Percentiles rank a stretch among this genome's conserved stretches.
Conservation (phyloP, 2,797 vertebrate species). For the Oreochromis grahami region DNA sequence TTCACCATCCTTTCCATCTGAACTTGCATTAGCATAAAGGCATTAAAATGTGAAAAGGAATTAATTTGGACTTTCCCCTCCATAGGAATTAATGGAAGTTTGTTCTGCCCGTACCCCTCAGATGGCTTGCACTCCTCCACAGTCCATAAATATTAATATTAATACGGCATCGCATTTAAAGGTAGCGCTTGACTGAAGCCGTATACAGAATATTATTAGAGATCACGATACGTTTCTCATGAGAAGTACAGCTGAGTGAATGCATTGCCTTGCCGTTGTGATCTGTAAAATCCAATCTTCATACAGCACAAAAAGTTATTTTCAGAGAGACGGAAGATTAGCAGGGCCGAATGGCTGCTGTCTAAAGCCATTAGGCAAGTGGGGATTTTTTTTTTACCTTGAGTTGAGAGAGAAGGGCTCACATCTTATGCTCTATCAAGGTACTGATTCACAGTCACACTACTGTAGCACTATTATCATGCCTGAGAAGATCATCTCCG, state of each 20-base stretch:
- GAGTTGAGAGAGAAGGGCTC: constrained; percentile 65
- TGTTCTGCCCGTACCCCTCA: constrained; percentile 78
- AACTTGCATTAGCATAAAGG: constrained; percentile 81
- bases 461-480: constrained; percentile 75
- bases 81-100: constrained; percentile 87
- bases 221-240: constrained; percentile 84
- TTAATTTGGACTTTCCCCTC: constrained; percentile 86
- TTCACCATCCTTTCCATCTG: constrained; percentile 60
- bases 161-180: constrained; percentile 83
- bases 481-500: constrained; percentile 76
- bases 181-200: constrained; percentile 81
- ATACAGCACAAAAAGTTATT: constrained; percentile 82
- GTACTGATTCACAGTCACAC: constrained; percentile 75
- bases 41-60: constrained; percentile 86
- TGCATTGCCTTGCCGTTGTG: constrained; percentile 81
- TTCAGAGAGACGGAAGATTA: constrained; percentile 79
- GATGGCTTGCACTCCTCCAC: constrained; percentile 72
- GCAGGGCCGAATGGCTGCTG: constrained; percentile 77
- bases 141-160: constrained; percentile 90
- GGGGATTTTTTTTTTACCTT: constrained; percentile 33
- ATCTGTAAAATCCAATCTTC: constrained; percentile 89
- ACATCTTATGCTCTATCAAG: constrained; percentile 72
- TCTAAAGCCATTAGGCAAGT: constrained; percentile 79
- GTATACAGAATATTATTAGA: constrained; percentile 88
- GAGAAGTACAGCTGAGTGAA: constrained; percentile 84